phyloP scores from a whole-genome alignment of 2,797 vertebrate genomes.

The Pteronotus mesoamericanus region DNA sequence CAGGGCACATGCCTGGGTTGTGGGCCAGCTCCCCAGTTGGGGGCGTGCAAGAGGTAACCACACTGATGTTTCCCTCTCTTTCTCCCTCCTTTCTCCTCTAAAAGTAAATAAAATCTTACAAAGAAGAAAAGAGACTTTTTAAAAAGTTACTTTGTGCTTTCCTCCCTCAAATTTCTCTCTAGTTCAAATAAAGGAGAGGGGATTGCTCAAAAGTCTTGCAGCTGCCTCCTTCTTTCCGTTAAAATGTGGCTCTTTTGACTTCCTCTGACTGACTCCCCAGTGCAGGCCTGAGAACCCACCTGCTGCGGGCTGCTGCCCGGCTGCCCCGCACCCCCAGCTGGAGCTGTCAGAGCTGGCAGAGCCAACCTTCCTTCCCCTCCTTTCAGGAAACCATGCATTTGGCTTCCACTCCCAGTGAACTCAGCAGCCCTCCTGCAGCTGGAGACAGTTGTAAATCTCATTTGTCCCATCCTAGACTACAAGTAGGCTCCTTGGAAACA shows the following conservation, averaged over 20 bases:
- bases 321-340: neutral
- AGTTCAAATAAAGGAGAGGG: neutral
- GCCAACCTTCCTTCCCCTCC: neutral
- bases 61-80: too few relatives aligned
- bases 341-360: neutral
- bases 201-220: neutral
- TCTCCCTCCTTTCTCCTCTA: too few relatives aligned
- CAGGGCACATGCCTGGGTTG: too few relatives aligned
- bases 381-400: neutral
- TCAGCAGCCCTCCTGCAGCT: neutral
- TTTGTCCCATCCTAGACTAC: neutral
- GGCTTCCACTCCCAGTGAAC: neutral
- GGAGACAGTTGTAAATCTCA: neutral
- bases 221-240: neutral
- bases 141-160: neutral
- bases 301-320: rapidly evolving
- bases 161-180: neutral
- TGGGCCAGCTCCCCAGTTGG: too few relatives aligned
- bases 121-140: too few relatives aligned
- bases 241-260: neutral
- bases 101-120: too few relatives aligned
- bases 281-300: rapidly evolving
- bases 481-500: neutral
- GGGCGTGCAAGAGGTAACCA: too few relatives aligned
- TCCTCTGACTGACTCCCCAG: neutral